Conservation (phyloP, 2,888 invertebrate genomes). For the Galeruca laticollis region DNA sequence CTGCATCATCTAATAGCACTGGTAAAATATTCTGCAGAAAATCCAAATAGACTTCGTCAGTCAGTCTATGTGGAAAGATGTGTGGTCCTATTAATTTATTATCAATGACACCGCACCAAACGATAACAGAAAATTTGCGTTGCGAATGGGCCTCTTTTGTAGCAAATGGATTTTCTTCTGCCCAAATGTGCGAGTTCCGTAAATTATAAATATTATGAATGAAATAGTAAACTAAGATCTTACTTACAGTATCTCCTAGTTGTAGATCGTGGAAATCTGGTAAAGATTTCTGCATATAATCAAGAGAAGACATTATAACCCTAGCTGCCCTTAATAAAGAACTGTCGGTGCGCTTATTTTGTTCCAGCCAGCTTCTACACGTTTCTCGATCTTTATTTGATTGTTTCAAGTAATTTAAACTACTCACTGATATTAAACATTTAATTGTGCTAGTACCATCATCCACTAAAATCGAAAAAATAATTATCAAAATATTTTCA, state of each 20-base stretch:
- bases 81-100: too few species aligned
- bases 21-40: too few species aligned
- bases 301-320: not conserved
- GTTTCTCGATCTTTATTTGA: not conserved
- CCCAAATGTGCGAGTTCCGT: too few species aligned
- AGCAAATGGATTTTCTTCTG: too few species aligned
- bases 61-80: too few species aligned
- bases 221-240: not conserved
- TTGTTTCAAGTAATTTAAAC: constrained; percentile 7
- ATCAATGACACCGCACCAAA: too few species aligned
- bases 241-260: constrained; percentile 21
- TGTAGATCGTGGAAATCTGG: constrained; percentile 7
- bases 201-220: not conserved
- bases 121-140: too few species aligned
- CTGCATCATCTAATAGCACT: too few species aligned
- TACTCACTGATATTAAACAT: constrained; percentile 38
- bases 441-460: constrained; percentile 42
- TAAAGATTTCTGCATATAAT: not conserved
- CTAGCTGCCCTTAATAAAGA: not conserved
- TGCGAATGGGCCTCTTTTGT: too few species aligned
- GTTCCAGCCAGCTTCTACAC: not conserved
- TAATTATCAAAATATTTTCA: not conserved
- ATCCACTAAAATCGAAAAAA: constrained; percentile 40
- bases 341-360: not conserved
- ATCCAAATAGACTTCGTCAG: too few species aligned